A percentile compares a stretch with the other conserved stretches of the same genome.
Conservation (phyloP, 2,888 invertebrate genomes). For the Caenorhabditis panamensis region DNA sequence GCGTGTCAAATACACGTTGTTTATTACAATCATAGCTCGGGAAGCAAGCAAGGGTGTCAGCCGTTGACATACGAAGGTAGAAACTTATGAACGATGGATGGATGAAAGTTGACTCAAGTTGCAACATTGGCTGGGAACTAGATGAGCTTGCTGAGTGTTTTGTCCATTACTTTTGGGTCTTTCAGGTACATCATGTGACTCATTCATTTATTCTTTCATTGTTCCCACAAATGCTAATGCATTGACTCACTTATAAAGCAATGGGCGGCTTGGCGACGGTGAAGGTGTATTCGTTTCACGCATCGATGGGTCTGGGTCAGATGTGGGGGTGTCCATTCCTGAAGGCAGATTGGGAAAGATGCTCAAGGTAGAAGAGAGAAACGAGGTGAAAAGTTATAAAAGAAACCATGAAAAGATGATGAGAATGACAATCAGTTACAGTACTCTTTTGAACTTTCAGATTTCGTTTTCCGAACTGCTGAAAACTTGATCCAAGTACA, state of each 20-base stretch:
- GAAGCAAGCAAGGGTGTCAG: slow-evolving; percentile 47
- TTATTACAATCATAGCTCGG: slow-evolving; percentile 43
- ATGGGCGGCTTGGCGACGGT: slow-evolving; percentile 28
- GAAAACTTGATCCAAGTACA: background rate
- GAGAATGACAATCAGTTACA: too few species aligned
- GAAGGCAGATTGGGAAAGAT: background rate
- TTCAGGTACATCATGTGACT: slow-evolving; percentile 10
- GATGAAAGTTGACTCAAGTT: slow-evolving; percentile 6
- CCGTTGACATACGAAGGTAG: slow-evolving; percentile 40
- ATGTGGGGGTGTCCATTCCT: slow-evolving; percentile 45
- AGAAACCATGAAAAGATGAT: too few species aligned
- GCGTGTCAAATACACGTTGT: slow-evolving; percentile 47
- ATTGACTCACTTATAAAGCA: slow-evolving; percentile 47
- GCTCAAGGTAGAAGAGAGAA: background rate
- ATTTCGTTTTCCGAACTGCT: too few species aligned
- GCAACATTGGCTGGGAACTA: slow-evolving; percentile 14
- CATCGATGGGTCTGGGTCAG: slow-evolving; percentile 46
- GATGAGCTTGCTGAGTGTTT: background rate
- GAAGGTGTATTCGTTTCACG: slow-evolving; percentile 52
- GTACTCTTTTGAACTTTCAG: too few species aligned
- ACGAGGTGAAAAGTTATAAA: background rate
- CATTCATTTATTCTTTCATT: slow-evolving; percentile 1
- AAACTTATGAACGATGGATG: slow-evolving; percentile 22
- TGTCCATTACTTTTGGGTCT: slow-evolving; percentile 25
- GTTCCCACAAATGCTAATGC: slow-evolving; percentile 52